Evolutionary conservation across 2,888 invertebrate species (phyloP).

Genomic region (Torymus texanus): DNA sequence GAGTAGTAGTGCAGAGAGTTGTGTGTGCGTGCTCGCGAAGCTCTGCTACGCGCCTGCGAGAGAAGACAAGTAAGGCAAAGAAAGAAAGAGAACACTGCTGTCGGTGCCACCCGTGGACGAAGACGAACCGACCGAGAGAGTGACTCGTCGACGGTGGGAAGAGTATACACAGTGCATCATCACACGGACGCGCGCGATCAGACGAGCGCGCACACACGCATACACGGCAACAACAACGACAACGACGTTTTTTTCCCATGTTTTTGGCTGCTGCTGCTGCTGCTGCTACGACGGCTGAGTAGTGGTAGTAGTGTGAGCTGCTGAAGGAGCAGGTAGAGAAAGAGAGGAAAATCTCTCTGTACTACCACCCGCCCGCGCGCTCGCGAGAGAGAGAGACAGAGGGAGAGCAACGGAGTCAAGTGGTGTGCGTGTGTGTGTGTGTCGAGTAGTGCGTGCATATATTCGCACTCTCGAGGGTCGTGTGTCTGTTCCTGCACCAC

Average conservation of each 20-base stretch:
- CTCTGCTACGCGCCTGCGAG: too few species aligned
- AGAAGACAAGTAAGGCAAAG: slow-evolving; percentile 4
- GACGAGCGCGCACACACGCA: background rate
- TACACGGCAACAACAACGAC: background rate
- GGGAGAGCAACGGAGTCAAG: too few species aligned
- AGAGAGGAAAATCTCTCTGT: background rate
- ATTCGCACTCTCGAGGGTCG: background rate
- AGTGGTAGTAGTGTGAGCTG: slow-evolving; percentile 23
- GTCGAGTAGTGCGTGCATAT: background rate
- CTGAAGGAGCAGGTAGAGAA: slow-evolving; percentile 2
- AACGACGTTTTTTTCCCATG: slow-evolving; percentile 40
- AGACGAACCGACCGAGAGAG: background rate
- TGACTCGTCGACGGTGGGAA: background rate
- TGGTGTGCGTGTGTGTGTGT: too few species aligned
- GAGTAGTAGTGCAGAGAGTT: too few species aligned
- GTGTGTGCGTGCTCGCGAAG: too few species aligned
- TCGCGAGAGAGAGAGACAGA: background rate
- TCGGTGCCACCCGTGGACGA: background rate
- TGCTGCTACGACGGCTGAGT: slow-evolving; percentile 39
- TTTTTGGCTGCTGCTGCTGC: slow-evolving; percentile 44
- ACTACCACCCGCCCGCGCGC: slow-evolving; percentile 22
- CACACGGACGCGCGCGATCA: background rate
- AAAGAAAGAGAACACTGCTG: slow-evolving; percentile 6
- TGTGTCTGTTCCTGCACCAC: background rate
- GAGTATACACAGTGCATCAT: background rate